A percentile compares a stretch with the other conserved stretches of the same genome.
Evolutionary conservation across 2,113 vertebrate genomes (phyloP).

Genomic region (Etheostoma cragini): DNA sequence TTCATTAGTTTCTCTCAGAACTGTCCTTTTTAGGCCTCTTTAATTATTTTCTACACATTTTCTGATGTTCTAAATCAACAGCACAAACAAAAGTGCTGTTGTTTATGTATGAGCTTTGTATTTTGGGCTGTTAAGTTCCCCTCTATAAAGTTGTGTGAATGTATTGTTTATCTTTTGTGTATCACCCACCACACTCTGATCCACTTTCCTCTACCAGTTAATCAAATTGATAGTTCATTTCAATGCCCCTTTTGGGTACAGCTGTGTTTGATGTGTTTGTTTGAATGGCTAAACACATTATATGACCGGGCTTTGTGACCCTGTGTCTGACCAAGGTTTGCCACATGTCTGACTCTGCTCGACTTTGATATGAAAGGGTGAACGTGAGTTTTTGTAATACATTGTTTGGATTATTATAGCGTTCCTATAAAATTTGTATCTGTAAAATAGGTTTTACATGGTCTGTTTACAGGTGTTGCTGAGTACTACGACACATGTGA

Average conservation of each 20-base stretch:
- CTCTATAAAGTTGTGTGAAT: background rate
- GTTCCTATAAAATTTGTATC: background rate
- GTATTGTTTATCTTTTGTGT: constrained; percentile 5
- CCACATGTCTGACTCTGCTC: background rate
- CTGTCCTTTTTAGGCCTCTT: background rate
- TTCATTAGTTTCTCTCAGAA: constrained; percentile 5
- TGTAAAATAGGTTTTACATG: background rate
- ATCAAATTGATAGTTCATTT: background rate
- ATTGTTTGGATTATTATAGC: background rate
- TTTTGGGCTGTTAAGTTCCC: constrained; percentile 2
- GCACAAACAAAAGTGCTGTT: constrained; percentile 11
- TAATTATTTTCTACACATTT: background rate
- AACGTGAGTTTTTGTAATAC: background rate
- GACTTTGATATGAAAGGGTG: background rate
- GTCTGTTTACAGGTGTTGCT: background rate
- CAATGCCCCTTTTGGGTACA: background rate
- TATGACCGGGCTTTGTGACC: background rate
- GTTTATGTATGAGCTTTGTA: background rate
- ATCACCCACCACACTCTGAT: background rate
- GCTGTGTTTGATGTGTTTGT: background rate
- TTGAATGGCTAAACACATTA: background rate
- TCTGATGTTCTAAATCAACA: background rate
- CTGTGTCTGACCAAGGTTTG: background rate
- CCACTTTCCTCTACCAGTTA: background rate
- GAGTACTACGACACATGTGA: background rate